These are phyloP conservation scores for Potorous gilbertii DNA, from an alignment of 2,797 vertebrate genomes.

Conservation along the genomic window DNA sequence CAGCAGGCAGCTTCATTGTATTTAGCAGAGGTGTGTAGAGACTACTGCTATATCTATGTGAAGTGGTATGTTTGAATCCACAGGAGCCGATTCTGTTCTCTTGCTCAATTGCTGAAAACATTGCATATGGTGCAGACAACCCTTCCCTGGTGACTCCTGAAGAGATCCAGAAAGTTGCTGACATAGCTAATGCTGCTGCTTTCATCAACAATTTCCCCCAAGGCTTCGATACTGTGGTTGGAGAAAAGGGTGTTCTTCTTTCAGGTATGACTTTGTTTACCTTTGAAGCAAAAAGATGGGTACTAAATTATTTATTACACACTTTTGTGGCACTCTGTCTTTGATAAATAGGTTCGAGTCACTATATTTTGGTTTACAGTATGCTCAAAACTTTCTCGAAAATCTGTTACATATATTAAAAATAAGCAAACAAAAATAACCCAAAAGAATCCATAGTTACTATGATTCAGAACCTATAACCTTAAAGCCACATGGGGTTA, in stretches of 20 bases:
- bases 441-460: not conserved
- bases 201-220: slow-evolving; percentile 93
- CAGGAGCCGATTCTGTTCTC: slow-evolving; percentile 98
- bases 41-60: not conserved
- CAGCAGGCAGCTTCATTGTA: not conserved
- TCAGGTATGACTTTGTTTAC: slow-evolving; percentile 88
- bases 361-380: not conserved
- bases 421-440: not conserved
- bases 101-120: slow-evolving; percentile 96
- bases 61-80: slow-evolving; percentile 34
- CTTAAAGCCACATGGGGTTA: no score
- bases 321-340: not conserved
- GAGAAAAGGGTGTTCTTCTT: slow-evolving; percentile 96
- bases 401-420: not conserved
- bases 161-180: slow-evolving; percentile 91
- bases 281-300: not conserved
- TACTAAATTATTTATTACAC: not conserved
- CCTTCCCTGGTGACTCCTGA: slow-evolving; percentile 87
- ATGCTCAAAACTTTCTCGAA: not conserved
- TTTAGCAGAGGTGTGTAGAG: not conserved
- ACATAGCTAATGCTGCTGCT: slow-evolving; percentile 91
- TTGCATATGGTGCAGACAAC: slow-evolving; percentile 92
- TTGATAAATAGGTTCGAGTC: not conserved
- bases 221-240: slow-evolving; percentile 94
- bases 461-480: not conserved